These are phyloP conservation scores for Bombus superbus DNA, from an alignment of 1,140 invertebrate genomes.

Conservation along the genomic window DNA sequence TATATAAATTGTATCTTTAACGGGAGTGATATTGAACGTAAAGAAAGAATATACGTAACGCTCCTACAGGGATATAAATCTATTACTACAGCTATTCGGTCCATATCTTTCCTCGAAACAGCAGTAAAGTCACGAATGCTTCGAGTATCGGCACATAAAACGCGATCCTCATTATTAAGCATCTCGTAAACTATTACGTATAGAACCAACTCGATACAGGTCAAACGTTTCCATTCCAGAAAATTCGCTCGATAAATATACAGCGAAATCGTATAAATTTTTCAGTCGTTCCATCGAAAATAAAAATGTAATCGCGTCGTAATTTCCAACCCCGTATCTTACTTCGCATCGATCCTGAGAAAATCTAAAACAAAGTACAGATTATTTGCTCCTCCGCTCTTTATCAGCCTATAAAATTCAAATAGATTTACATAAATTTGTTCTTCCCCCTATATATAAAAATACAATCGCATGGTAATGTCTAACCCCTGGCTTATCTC, in stretches of 20 bases:
- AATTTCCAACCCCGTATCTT: not conserved
- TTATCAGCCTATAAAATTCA: not conserved
- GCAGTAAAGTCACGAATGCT: not conserved
- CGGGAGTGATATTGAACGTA: not conserved
- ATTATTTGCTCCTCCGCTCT: too few relatives aligned
- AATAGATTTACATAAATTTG: not conserved
- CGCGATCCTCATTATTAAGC: not conserved
- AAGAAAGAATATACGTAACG: not conserved
- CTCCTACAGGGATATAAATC: not conserved
- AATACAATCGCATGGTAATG: too few relatives aligned
- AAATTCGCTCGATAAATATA: not conserved
- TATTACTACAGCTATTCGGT: not conserved
- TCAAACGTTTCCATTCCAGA: not conserved
- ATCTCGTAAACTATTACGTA: not conserved
- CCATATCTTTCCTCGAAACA: not conserved
- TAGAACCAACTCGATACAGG: too few relatives aligned
- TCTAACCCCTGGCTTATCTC: not conserved
- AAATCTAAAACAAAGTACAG: too few relatives aligned
- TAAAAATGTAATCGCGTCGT: not conserved
- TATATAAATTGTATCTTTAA: not conserved
- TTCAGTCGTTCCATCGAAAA: not conserved
- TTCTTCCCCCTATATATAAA: too few relatives aligned
- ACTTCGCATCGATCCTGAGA: too few relatives aligned
- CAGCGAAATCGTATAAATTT: not conserved
- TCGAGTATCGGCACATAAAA: not conserved